Conservation (phyloP, 2,797 vertebrate species). For the Scolopax bukidnonensis region DNA sequence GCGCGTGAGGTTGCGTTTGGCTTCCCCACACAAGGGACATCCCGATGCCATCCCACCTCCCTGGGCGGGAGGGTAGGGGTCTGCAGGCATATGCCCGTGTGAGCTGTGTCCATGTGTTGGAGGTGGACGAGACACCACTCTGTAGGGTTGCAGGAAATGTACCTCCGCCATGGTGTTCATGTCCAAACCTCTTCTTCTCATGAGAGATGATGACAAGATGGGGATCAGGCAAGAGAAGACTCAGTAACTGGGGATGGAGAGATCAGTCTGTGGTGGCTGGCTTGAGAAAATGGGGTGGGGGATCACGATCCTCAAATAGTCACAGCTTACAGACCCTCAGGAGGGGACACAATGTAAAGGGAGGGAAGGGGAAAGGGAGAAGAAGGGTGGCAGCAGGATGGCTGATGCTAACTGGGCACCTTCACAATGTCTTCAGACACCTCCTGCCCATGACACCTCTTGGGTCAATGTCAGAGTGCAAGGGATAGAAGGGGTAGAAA, state of each 20-base stretch:
- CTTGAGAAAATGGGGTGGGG: not conserved
- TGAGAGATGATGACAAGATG: not conserved
- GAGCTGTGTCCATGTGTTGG: not conserved
- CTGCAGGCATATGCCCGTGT: not conserved
- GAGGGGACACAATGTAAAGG: not conserved
- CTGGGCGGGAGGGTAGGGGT: not conserved
- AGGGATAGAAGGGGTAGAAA: not conserved
- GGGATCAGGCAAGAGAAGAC: not conserved
- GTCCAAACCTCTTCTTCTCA: not conserved
- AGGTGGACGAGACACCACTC: not conserved
- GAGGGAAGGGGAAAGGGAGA: not conserved
- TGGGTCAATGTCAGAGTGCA: not conserved
- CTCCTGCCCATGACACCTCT: not conserved
- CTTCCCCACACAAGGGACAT: not conserved
- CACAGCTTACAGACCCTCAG: not conserved
- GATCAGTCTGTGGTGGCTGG: not conserved
- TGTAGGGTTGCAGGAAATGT: not conserved
- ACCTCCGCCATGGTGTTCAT: fast-evolving
- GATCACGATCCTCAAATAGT: not conserved
- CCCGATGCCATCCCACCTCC: not conserved
- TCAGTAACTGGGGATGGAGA: not conserved
- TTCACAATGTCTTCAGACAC: not conserved
- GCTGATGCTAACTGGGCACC: not conserved
- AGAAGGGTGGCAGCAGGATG: not conserved
- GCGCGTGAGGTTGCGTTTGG: fast-evolving